These are phyloP conservation scores for Epirrhoe tristata DNA, from an alignment of 2,888 invertebrate species.

Conservation along the genomic window DNA sequence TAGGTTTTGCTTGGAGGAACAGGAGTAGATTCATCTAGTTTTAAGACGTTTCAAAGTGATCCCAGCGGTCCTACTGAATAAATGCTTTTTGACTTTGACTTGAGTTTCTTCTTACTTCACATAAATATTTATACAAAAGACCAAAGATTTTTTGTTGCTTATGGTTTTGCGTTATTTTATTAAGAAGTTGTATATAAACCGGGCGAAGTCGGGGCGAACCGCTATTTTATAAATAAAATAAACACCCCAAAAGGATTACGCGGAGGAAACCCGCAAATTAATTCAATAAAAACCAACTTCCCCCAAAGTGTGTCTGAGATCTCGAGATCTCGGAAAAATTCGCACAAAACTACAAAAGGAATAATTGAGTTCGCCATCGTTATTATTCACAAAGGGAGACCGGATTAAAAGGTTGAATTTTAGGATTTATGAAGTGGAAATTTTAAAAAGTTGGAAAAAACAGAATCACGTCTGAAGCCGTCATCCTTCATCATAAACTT, in stretches of 20 bases:
- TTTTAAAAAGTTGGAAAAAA: conserved; percentile 11
- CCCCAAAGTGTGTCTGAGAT: conserved; percentile 31
- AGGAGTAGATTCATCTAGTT: no score
- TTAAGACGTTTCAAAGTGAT: no score
- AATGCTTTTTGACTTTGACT: no score
- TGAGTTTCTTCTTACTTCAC: no score
- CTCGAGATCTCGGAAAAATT: conserved; percentile 33
- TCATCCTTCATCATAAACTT: no score
- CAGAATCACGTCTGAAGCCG: neutral
- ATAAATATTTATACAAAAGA: no score
- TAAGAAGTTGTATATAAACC: no score
- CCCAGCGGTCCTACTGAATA: no score
- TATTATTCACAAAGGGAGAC: conserved; percentile 43
- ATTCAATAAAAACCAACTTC: conserved; percentile 40
- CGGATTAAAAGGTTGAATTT: conserved; percentile 35
- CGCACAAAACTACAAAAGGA: conserved; percentile 41
- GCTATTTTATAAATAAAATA: conserved; percentile 23
- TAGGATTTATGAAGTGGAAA: conserved; percentile 28
- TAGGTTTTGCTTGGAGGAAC: no score
- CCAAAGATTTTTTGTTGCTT: no score
- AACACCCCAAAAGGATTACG: conserved; percentile 38
- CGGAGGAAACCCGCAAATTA: conserved; percentile 40
- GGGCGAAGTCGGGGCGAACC: no score
- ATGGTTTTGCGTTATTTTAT: no score
- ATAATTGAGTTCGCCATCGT: conserved; percentile 43